Conservation (phyloP, 1,140 invertebrate species). For the Conopomorpha cramerella region DNA sequence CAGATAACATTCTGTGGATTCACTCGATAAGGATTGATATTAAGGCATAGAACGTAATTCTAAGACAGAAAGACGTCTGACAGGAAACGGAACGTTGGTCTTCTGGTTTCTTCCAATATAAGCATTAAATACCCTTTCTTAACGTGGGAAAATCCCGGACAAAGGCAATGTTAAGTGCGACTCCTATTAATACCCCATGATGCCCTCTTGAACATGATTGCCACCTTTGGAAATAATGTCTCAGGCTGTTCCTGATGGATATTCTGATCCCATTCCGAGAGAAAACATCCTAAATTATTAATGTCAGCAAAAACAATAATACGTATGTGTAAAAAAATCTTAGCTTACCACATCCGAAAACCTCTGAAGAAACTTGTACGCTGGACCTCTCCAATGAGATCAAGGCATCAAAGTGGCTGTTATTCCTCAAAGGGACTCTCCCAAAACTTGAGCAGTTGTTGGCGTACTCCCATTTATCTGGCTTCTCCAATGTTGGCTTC, state of each 20-base stretch:
- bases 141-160: neutral
- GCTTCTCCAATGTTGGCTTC: conserved; percentile 11
- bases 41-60: too few relatives aligned
- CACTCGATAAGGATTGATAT: too few relatives aligned
- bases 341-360: conserved; percentile 41
- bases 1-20: neutral
- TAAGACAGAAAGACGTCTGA: too few relatives aligned
- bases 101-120: neutral
- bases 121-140: neutral
- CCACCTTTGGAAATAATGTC: neutral
- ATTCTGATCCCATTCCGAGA: neutral
- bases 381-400: conserved; percentile 30
- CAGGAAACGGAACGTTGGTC: neutral
- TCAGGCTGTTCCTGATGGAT: neutral
- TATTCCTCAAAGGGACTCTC: conserved; percentile 21
- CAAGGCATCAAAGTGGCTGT: conserved; percentile 28
- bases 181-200: neutral
- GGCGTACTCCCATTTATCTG: conserved; percentile 12
- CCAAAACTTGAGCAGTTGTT: conserved; percentile 23
- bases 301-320: conserved; percentile 4
- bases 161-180: too few relatives aligned
- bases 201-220: neutral
- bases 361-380: conserved; percentile 32
- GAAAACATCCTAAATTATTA: neutral
- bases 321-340: conserved; percentile 3